These are phyloP conservation scores for Ginglymostoma cirratum DNA, from an alignment of 2,113 vertebrate genomes.

Conservation along the genomic window DNA sequence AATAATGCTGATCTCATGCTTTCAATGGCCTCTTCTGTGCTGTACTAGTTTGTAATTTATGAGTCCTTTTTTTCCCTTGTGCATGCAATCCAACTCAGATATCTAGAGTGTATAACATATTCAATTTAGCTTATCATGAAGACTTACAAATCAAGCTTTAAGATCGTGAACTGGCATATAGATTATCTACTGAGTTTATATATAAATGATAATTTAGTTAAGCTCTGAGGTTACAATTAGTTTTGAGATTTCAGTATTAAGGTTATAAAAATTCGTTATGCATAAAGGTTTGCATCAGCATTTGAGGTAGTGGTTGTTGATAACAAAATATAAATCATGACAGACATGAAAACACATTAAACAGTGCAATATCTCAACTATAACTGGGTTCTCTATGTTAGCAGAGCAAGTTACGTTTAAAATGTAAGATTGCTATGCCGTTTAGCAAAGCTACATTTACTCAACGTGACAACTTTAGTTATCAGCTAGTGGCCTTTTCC, in stretches of 20 bases:
- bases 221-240: neutral
- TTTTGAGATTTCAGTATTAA: neutral
- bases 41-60: neutral
- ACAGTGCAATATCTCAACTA: neutral
- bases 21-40: neutral
- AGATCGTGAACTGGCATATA: neutral
- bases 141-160: neutral
- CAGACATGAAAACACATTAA: neutral
- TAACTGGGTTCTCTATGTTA: neutral
- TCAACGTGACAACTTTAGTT: neutral
- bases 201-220: neutral
- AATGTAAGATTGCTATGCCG: neutral
- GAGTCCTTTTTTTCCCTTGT: neutral
- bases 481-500: neutral
- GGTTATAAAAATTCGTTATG: neutral
- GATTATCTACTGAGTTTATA: neutral
- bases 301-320: neutral
- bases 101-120: neutral
- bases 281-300: neutral
- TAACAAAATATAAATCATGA: neutral
- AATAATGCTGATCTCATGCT: neutral
- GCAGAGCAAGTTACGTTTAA: neutral
- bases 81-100: neutral
- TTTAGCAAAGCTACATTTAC: neutral
- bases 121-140: neutral